Evolutionary conservation across 2,113 vertebrate genomes (phyloP), one percentile per base, ranked within the genome.

Genomic region (Plotosus lineatus): DNA sequence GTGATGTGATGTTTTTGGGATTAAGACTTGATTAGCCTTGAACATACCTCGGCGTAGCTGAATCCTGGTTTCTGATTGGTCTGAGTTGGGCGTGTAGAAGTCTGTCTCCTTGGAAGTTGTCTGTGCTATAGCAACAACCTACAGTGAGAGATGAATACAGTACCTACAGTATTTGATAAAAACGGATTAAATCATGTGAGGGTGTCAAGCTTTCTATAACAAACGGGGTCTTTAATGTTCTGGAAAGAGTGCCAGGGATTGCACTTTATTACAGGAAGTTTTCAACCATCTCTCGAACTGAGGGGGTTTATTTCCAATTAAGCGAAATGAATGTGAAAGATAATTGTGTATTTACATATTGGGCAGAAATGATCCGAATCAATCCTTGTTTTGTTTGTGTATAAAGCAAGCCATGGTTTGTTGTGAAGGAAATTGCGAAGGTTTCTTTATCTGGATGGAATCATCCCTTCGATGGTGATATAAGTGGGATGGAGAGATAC

Each of bases 381-480:
- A 55, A 9, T 8, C n/a, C 8, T 26, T 31, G 51, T 77, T 17
- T 61, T n/a, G 44, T 23, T 11, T 33, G 42, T 33, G 23, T 75
- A 50, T 79, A 76, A 81, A 76, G 77, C 71, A 21, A 83, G 55
- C 55, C 44, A 51, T 7, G 26, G 46, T n/a, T 56, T 15, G 77
- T 83, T 10, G 42, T 58, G 80, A 84, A 61, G n/a, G 82, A 83
- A 85, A 82, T 83, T 19, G 15, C 2, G 19, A 60, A 42, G 28
- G 28, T 82, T 72, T 28, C 58, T 82, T 84, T 55, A 61, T 81
- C 75, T 72, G 75, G 26, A 17, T 73, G 44, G 71, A 58, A 61
- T 85, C 83, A 79, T 79, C n/a, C 58, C 53, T 83, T n/a, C n/a
- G n/a, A n/a, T n/a, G 72, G 60, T 85, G 69, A 75, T 81, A 68